A percentile compares a stretch with the other conserved stretches of the same genome.
Evolutionary conservation across 2,888 invertebrate species (phyloP).

Genomic region (Eugnorisma glareosa): DNA sequence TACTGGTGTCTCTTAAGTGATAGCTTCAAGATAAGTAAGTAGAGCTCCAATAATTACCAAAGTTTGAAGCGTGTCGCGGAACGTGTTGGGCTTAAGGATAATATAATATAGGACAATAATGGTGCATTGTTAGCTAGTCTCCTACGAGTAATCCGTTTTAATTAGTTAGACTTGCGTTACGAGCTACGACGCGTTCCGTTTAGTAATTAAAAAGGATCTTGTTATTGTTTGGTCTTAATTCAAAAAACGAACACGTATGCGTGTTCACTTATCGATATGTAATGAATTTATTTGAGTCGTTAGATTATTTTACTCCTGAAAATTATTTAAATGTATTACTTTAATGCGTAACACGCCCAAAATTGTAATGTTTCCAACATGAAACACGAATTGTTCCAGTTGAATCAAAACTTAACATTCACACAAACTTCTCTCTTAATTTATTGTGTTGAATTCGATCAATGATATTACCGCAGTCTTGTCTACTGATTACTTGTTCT

Average conservation of each 20-base stretch:
- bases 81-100: slow-evolving; percentile 58
- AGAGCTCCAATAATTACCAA: slow-evolving; percentile 66
- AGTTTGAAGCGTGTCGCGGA: slow-evolving; percentile 63
- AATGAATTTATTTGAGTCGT: background rate
- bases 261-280: background rate
- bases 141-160: slow-evolving; percentile 58
- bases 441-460: slow-evolving; percentile 3
- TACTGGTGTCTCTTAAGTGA: slow-evolving; percentile 64
- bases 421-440: background rate
- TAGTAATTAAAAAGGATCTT: slow-evolving; percentile 27
- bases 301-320: background rate
- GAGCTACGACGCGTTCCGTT: slow-evolving; percentile 32
- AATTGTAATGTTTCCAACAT: background rate
- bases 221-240: background rate
- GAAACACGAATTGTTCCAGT: slow-evolving; percentile 1
- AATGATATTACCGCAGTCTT: background rate
- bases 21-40: slow-evolving; percentile 65
- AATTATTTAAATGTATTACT: background rate
- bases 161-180: slow-evolving; percentile 44
- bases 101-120: slow-evolving; percentile 62
- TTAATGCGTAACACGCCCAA: background rate
- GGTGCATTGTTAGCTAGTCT: slow-evolving; percentile 61
- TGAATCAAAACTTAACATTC: slow-evolving; percentile 1
- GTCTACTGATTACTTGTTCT: slow-evolving; percentile 1
- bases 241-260: background rate